Conservation (phyloP, 2,113 vertebrate species). For the Probosciger aterrimus region DNA sequence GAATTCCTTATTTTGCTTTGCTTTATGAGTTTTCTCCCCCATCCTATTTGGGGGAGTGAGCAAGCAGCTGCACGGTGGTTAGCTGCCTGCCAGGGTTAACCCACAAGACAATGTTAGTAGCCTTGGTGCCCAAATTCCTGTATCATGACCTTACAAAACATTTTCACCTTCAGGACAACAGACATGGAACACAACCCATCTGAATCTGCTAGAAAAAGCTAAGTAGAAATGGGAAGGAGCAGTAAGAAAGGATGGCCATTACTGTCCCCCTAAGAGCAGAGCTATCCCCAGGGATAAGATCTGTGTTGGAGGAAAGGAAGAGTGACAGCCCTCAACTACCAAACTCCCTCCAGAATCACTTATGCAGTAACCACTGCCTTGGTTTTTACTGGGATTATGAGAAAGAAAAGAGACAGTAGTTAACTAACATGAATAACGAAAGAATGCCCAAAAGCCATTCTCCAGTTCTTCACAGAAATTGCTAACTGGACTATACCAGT, state of each 20-base stretch:
- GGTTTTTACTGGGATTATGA: neutral
- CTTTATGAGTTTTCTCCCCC: neutral
- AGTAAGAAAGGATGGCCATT: neutral
- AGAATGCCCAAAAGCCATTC: neutral
- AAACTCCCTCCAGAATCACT: neutral
- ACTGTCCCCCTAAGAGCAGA: neutral
- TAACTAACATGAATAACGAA: neutral
- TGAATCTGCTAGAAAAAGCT: neutral
- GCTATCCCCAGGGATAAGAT: neutral
- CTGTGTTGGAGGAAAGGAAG: neutral
- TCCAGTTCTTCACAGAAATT: neutral
- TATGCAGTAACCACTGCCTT: neutral
- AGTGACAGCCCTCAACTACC: neutral
- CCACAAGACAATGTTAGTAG: accelerated
- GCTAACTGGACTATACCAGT: neutral
- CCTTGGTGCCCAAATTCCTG: neutral
- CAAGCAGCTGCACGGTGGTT: accelerated
- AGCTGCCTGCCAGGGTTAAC: neutral
- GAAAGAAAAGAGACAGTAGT: neutral
- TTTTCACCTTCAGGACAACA: neutral
- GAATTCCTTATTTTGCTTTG: neutral
- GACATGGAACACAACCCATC: neutral
- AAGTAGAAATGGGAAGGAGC: neutral
- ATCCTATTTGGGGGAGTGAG: accelerated
- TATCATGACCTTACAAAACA: neutral